Evolutionary conservation across 2,888 invertebrate genomes (phyloP).

Genomic region (Macropis europaea): DNA sequence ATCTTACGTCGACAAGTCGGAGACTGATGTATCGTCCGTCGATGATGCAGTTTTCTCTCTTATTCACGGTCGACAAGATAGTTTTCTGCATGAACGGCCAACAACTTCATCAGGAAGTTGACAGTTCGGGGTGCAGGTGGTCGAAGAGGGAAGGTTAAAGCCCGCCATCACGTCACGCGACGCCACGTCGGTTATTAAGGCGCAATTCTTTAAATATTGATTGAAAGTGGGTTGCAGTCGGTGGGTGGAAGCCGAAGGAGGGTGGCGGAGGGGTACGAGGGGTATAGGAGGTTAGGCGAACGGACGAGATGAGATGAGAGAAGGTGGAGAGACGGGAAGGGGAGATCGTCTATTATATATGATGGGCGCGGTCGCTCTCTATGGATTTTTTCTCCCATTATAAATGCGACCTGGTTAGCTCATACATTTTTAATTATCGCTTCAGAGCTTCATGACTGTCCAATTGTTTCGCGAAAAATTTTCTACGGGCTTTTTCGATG

Average conservation of each 20-base stretch:
- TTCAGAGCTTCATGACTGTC: slow-evolving; percentile 29
- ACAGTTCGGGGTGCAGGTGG: slow-evolving; percentile 37
- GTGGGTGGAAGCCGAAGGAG: slow-evolving; percentile 52
- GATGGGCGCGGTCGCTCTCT: slow-evolving; percentile 77
- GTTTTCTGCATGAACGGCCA: not conserved
- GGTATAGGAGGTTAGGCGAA: slow-evolving; percentile 70
- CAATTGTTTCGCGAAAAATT: too few species aligned
- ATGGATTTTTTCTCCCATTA: slow-evolving; percentile 76
- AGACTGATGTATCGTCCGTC: not conserved
- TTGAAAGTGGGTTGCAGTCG: slow-evolving; percentile 71
- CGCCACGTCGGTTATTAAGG: slow-evolving; percentile 75
- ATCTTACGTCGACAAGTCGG: too few species aligned
- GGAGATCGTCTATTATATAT: slow-evolving; percentile 77
- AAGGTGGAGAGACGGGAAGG: slow-evolving; percentile 69
- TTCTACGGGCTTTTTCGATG: too few species aligned
- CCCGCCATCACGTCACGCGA: slow-evolving; percentile 68
- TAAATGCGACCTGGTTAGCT: slow-evolving; percentile 66
- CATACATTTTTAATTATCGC: slow-evolving; percentile 69
- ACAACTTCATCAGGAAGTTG: slow-evolving; percentile 9
- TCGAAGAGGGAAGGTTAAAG: slow-evolving; percentile 27
- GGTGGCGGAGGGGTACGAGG: slow-evolving; percentile 58
- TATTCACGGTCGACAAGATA: not conserved
- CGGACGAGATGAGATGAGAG: slow-evolving; percentile 73
- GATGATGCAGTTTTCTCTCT: not conserved
- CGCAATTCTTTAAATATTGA: slow-evolving; percentile 79